Evolutionary conservation across 2,113 vertebrate genomes (phyloP).

Genomic region (Phodopus roborovskii): DNA sequence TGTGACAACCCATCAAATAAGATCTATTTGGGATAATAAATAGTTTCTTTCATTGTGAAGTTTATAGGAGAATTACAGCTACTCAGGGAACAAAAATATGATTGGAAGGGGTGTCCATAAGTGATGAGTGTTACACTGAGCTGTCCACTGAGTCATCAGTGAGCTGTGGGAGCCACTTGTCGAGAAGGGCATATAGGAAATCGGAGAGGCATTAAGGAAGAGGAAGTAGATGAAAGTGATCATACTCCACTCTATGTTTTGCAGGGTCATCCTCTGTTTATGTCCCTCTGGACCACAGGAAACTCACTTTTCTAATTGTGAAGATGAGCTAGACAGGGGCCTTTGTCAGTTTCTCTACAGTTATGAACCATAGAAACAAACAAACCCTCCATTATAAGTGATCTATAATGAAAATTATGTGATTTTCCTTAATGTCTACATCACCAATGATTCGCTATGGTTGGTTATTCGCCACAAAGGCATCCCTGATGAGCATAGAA

Average conservation of each 20-base stretch:
- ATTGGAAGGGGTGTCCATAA: background rate
- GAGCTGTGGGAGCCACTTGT: background rate
- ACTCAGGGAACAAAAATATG: background rate
- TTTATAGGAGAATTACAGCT: background rate
- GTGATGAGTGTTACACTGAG: background rate
- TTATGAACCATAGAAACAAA: background rate
- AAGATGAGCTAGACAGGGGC: background rate
- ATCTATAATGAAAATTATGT: background rate
- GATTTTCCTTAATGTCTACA: background rate
- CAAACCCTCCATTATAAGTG: background rate
- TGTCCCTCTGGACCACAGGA: background rate
- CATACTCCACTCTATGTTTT: background rate
- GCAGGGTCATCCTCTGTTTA: background rate
- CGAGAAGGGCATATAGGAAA: background rate
- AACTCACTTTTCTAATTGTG: background rate
- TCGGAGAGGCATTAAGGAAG: background rate
- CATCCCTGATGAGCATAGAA: background rate
- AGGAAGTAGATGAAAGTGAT: background rate
- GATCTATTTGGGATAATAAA: constrained; percentile 15
- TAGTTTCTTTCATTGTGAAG: background rate
- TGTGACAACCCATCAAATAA: background rate
- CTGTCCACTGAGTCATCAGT: background rate
- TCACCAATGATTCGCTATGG: background rate
- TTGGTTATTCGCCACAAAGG: background rate
- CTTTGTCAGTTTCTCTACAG: background rate